These are phyloP conservation scores for Oreochromis aureus DNA, from an alignment of 2,113 vertebrate species.

Conservation along the genomic window DNA sequence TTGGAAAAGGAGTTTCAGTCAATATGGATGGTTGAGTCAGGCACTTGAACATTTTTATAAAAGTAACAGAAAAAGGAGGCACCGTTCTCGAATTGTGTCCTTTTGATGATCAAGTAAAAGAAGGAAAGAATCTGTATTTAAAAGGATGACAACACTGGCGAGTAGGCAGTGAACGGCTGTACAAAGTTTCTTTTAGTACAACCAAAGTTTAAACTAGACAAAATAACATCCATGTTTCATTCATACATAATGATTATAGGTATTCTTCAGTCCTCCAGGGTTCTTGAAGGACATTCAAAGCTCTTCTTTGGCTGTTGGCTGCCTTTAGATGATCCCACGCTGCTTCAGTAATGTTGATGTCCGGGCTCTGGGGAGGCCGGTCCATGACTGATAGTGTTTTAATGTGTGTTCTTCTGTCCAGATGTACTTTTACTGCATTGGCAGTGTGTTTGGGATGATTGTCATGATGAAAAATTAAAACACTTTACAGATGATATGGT, in stretches of 20 bases:
- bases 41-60: neutral
- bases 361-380: neutral
- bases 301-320: neutral
- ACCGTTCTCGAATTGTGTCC: neutral
- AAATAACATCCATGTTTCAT: neutral
- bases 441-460: neutral
- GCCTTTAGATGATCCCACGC: neutral
- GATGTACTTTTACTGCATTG: neutral
- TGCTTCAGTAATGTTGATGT: neutral
- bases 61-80: neutral
- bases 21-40: neutral
- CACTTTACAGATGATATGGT: neutral
- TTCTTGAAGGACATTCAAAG: neutral
- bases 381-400: neutral
- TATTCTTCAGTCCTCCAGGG: neutral
- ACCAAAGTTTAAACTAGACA: neutral
- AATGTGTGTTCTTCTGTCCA: neutral
- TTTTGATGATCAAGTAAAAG: neutral
- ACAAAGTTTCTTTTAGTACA: neutral
- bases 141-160: neutral
- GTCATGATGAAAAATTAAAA: neutral
- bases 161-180: neutral
- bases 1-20: constrained; percentile 18
- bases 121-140: neutral
- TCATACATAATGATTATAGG: neutral